Percentiles rank a stretch among this genome's conserved stretches.
Evolutionary conservation across 92 coral and sea anemone species (phyloP).

Genomic region (Muricea muricata): DNA sequence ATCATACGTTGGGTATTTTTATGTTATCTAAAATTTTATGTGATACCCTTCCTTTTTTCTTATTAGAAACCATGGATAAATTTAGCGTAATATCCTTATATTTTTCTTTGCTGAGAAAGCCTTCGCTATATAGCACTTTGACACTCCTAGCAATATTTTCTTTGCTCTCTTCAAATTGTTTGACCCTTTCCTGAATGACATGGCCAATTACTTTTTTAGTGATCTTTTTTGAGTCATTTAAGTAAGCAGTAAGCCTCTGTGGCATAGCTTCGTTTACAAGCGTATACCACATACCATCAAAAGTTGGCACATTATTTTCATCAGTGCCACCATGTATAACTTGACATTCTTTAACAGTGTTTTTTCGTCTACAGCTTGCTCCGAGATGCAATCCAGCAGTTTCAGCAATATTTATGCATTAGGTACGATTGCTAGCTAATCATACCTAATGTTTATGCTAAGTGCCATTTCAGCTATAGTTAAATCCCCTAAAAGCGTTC

Average conservation of each 20-base stretch:
- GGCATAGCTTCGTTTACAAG: slow-evolving; percentile 60
- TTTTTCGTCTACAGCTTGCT: slow-evolving; percentile 52
- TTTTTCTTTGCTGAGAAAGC: slow-evolving; percentile 53
- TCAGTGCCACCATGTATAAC: slow-evolving; percentile 58
- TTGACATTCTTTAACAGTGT: slow-evolving; percentile 61
- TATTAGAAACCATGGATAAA: slow-evolving; percentile 18
- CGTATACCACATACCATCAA: slow-evolving; percentile 67
- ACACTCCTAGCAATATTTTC: too few relatives aligned
- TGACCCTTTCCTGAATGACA: slow-evolving; percentile 41
- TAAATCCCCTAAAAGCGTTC: too few relatives aligned
- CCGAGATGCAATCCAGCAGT: slow-evolving; percentile 44
- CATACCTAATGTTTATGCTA: too few relatives aligned
- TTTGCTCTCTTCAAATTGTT: slow-evolving; percentile 30
- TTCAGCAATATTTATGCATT: slow-evolving; percentile 62
- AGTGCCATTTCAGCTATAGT: too few relatives aligned
- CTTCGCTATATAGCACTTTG: slow-evolving; percentile 55
- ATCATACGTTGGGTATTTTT: slow-evolving; percentile 54
- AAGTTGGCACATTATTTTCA: slow-evolving; percentile 32
- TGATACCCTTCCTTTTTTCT: slow-evolving; percentile 33
- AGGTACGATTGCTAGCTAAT: too few relatives aligned
- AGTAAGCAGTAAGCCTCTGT: slow-evolving; percentile 11
- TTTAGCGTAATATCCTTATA: slow-evolving; percentile 53
- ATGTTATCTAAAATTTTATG: slow-evolving; percentile 35
- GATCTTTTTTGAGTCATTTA: too few relatives aligned
- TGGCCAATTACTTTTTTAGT: slow-evolving; percentile 45